Base-by-base conservation (phyloP, 2,113 vertebrate species). In the Ictalurus furcatus region DNA sequence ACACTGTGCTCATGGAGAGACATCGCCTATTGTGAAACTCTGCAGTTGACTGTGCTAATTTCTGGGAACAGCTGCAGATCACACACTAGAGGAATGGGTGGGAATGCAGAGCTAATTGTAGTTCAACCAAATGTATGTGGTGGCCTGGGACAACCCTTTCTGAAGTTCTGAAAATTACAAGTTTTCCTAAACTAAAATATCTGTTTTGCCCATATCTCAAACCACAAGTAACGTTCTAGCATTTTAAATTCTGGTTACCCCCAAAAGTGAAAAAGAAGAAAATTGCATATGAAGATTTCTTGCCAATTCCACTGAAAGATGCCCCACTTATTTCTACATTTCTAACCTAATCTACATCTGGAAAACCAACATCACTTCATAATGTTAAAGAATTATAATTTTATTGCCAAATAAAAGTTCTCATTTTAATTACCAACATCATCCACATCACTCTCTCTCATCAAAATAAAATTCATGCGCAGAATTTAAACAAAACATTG, bases 51-150 rank as follows among this genome's bases (percentile, higher is more conserved):
- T 81, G 30, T 23, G 28, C 17, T 90, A 84, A 91, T 90, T 79
- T 90, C 86, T 90, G 84, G 88, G 84, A 91, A 90, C 90, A 90
- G 90, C 87, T 91, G 90, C 82, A 76, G 37, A 58, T 82, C 73
- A 73, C 58, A 65, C 80, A 87, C 63, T 40, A 80, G 28, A 58
- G 86, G 58, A 85, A 40, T 61, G 80, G 71, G 40, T 3, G 12
- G 63, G 16, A 82, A 88, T 54, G 54, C 78, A 83, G 34, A 28
- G 52, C 61, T 52, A 88, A 83, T 19, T 84, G 81, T 84, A 84
- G 81, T 84, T 63, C 81, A 63, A 12, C 81, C 59, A 63, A 84
- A 84, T 84, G 28, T 84, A 84, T 63, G 34, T 63, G 58, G 58
- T 21, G 81, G 81, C 59, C 37, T 76, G 52, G 44, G 85, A 76